Conservation (phyloP, 2,113 vertebrate species). For the Motacilla alba region DNA sequence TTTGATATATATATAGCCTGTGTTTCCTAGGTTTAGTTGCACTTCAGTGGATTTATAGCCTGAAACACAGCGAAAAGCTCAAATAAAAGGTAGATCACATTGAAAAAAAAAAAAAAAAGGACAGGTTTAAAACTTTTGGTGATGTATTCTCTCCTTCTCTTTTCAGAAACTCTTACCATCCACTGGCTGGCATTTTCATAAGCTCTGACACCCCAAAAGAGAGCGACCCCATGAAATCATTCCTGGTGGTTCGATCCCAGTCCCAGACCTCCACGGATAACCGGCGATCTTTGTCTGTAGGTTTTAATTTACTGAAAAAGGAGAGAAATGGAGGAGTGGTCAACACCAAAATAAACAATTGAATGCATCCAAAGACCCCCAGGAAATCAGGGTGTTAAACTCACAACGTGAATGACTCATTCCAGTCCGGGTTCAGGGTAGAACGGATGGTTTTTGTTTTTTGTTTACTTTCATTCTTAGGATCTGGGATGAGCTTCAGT, state of each 20-base stretch:
- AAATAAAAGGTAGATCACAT: background rate
- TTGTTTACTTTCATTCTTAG: slow-evolving; percentile 96
- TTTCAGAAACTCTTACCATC: slow-evolving; percentile 80
- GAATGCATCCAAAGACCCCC: background rate
- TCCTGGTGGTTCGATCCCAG: slow-evolving; percentile 94
- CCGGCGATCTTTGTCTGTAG: slow-evolving; percentile 90
- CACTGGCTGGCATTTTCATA: slow-evolving; percentile 86
- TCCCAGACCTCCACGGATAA: slow-evolving; percentile 95
- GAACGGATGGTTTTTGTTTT: slow-evolving; percentile 97
- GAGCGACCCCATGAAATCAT: slow-evolving; percentile 97
- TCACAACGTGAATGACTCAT: slow-evolving; percentile 93
- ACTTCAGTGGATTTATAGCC: background rate
- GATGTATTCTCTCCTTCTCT: background rate
- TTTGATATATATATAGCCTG: background rate
- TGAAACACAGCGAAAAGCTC: background rate
- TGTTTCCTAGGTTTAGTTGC: background rate
- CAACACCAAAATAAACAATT: background rate
- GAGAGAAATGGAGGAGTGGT: background rate
- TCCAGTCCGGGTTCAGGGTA: slow-evolving; percentile 93
- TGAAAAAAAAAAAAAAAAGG: background rate
- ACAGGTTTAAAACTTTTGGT: background rate
- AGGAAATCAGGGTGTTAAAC: slow-evolving; percentile 20
- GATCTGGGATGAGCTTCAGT: slow-evolving; percentile 95
- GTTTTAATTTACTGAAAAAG: slow-evolving; percentile 86
- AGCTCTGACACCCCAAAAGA: slow-evolving; percentile 96